Percentiles rank a stretch among this genome's conserved stretches.
These are phyloP conservation scores for Sinocyclocheilus anshuiensis DNA, from an alignment of 2,113 vertebrate genomes.

Conservation along the genomic window DNA sequence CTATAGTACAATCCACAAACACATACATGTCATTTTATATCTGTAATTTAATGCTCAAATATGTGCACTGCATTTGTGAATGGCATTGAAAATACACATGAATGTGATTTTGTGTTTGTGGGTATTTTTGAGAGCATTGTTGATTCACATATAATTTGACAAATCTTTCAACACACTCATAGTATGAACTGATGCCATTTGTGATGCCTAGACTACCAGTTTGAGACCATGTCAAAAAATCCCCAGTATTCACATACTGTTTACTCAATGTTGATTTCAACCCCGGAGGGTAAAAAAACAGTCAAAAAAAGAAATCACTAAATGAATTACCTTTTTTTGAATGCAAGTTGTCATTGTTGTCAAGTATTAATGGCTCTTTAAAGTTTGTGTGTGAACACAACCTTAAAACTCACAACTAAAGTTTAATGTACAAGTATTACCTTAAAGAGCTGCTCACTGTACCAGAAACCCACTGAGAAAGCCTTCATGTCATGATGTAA, in stretches of 20 bases:
- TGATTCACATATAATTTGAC: neutral
- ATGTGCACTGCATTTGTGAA: neutral
- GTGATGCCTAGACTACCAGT: no score
- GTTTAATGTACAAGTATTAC: constrained; percentile 5
- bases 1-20: neutral
- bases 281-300: no score
- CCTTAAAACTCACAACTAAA: neutral
- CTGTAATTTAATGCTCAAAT: neutral
- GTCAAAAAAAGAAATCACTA: no score
- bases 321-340: no score
- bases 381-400: neutral
- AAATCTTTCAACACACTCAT: neutral
- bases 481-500: neutral
- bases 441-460: neutral
- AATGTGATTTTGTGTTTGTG: neutral
- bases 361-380: neutral
- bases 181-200: neutral
- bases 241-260: no score
- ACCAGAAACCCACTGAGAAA: neutral
- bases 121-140: neutral
- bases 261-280: no score
- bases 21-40: neutral
- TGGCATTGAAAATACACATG: neutral
- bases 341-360: no score
- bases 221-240: no score